Base-by-base conservation (phyloP, 2,113 vertebrate species). In the Upupa epops region DNA sequence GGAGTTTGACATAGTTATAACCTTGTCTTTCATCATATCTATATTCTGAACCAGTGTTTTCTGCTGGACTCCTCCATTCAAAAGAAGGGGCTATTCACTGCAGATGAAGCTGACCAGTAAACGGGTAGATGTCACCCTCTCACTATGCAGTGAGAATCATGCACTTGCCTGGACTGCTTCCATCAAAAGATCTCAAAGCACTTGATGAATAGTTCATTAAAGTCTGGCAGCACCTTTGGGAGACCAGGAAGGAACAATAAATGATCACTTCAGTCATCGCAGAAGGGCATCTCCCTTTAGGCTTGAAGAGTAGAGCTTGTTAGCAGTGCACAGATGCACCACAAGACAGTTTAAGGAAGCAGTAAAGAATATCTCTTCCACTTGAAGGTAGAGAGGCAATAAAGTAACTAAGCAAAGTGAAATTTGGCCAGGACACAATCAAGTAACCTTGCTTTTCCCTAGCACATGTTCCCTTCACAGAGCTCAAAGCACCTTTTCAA, bases 231-330 rank as follows among this genome's bases (percentile, higher is more conserved):
- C 77, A 93, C 90, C 93, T 92, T 70, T 91, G 93, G 90, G 93
- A 94, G 78, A 88, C 34, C 45, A 49, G 42, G 75, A 86, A 70
- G 79, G 79, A 94, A 71, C 92, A 92, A 95, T 89, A 93, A 96
- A 80, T 1, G 68, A 95, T 94, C 82, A 73, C 85, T 92, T 92
- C 94, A 95, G 90, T 89, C 88, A 92, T 83, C 82, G 71, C 56
- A 83, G 85, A 95, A 94, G 95, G 93, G 90, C 93, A 96, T 88
- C 79, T 94, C 92, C 88, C 91, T 71, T 92, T 52, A 83, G 93
- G 91, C 20, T 52, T 56, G 48, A 85, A 88, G 85, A 85, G 51
- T 6, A 0, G 79, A 88, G 79, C 93, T 95, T 91, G 91, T 95
- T 94, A 95, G 90, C 94, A 89, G 68, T 5, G 34, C 85, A 94